Percentiles rank a stretch among this genome's conserved stretches.
Evolutionary conservation across 64 coral and sea anemone genomes (phyloP).

Genomic region (Orbicella faveolata): DNA sequence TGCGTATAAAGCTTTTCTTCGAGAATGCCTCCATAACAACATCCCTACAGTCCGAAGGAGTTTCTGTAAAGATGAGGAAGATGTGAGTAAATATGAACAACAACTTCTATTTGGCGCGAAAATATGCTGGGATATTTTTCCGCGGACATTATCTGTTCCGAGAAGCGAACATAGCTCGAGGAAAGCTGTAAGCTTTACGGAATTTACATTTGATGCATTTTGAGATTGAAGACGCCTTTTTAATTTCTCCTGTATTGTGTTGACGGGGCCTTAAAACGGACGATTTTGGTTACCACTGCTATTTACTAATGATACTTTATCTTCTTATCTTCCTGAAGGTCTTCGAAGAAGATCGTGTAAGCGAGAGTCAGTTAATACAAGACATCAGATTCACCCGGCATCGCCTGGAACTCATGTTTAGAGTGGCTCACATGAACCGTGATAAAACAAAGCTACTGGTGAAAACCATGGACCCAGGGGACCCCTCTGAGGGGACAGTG

Average conservation of each 20-base stretch:
- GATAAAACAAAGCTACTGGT: slow-evolving; percentile 93
- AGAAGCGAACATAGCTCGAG: no score
- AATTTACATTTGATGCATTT: no score
- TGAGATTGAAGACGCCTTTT: no score
- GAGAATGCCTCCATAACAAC: slow-evolving; percentile 84
- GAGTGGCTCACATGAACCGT: slow-evolving; percentile 89
- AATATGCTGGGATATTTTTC: no score
- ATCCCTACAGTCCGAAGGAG: slow-evolving; percentile 68
- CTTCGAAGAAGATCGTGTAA: slow-evolving; percentile 63
- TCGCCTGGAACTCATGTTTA: slow-evolving; percentile 90
- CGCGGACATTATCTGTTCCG: no score
- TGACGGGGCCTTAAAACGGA: no score
- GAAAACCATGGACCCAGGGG: slow-evolving; percentile 55
- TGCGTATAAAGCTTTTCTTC: slow-evolving; percentile 75
- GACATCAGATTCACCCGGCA: slow-evolving; percentile 85
- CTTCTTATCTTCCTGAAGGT: slow-evolving; percentile 13
- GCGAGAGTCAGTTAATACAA: slow-evolving; percentile 86
- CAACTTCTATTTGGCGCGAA: no score
- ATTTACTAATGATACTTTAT: not conserved
- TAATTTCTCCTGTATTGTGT: no score
- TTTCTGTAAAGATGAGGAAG: slow-evolving; percentile 70
- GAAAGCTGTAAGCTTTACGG: no score
- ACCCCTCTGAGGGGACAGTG: slow-evolving; percentile 44
- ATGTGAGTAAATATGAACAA: not conserved
- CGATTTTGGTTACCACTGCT: no score